Evolutionary conservation across 2,888 invertebrate genomes (phyloP).

Genomic region (Calliopum simillimum): DNA sequence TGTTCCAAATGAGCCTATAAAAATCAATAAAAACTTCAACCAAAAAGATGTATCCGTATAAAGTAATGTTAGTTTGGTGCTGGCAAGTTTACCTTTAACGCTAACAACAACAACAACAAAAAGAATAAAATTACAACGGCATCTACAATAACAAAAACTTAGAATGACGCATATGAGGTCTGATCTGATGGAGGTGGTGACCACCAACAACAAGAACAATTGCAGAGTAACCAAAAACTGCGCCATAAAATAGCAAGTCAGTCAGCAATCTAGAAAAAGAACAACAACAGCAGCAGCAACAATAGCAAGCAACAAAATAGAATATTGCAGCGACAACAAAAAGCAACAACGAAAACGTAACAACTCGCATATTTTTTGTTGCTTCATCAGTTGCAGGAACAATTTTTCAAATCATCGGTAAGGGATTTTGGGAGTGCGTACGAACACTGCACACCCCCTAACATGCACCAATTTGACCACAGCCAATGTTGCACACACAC

Average conservation of each 20-base stretch:
- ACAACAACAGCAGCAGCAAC: not conserved
- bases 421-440: not conserved
- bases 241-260: not conserved
- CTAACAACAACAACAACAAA: not conserved
- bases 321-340: constrained; percentile 18
- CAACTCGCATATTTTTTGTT: not conserved
- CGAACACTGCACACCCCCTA: not conserved
- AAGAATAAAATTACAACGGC: too few species aligned
- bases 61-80: too few species aligned
- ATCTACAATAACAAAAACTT: not conserved
- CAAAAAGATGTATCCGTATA: too few species aligned
- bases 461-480: not conserved
- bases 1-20: too few species aligned
- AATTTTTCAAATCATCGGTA: not conserved
- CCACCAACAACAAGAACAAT: constrained; percentile 12
- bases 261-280: not conserved
- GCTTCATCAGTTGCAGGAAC: constrained; percentile 19
- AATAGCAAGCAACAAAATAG: constrained; percentile 14
- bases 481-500: not conserved
- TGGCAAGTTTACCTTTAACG: too few species aligned
- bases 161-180: not conserved
- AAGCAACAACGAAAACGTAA: constrained; percentile 2
- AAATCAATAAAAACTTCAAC: too few species aligned
- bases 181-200: constrained; percentile 1
- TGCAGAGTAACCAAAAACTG: not conserved